These are phyloP conservation scores for Setipinna tenuifilis DNA, from an alignment of 2,797 vertebrate genomes.

Conservation along the genomic window DNA sequence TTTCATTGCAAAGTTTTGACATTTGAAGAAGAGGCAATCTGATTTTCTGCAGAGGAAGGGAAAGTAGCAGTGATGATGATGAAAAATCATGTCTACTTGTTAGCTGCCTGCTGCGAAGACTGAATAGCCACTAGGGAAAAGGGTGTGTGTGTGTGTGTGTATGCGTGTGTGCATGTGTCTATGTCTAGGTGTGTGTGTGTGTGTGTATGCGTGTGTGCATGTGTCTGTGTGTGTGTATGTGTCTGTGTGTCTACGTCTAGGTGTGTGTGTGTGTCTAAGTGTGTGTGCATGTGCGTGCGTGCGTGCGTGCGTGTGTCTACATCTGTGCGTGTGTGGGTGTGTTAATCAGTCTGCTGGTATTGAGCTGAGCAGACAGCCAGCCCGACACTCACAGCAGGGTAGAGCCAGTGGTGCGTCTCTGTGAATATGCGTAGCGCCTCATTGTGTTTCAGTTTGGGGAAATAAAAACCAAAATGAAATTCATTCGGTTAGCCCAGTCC, in stretches of 20 bases:
- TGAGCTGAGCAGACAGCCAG: neutral
- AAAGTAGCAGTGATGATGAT: neutral
- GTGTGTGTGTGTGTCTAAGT: neutral
- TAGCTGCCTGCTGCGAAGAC: neutral
- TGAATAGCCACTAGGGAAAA: neutral
- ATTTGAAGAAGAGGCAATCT: neutral
- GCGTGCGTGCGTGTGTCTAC: neutral
- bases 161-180: neutral
- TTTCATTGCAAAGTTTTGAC: neutral
- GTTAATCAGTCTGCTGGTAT: neutral
- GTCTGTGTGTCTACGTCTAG: neutral
- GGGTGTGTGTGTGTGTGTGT: slow-evolving; percentile 7
- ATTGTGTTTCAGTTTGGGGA: slow-evolving; percentile 3
- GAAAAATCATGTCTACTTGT: neutral
- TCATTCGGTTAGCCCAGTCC: neutral
- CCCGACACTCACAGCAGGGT: neutral
- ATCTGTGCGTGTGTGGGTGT: neutral
- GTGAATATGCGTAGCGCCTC: neutral
- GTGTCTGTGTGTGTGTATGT: neutral
- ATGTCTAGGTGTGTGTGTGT: neutral
- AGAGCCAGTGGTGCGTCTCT: neutral
- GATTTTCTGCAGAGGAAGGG: neutral
- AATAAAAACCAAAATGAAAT: neutral
- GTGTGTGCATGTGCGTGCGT: neutral
- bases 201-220: neutral